These are phyloP conservation scores for Caerostris darwini DNA, from an alignment of 1,140 invertebrate genomes.

Conservation along the genomic window DNA sequence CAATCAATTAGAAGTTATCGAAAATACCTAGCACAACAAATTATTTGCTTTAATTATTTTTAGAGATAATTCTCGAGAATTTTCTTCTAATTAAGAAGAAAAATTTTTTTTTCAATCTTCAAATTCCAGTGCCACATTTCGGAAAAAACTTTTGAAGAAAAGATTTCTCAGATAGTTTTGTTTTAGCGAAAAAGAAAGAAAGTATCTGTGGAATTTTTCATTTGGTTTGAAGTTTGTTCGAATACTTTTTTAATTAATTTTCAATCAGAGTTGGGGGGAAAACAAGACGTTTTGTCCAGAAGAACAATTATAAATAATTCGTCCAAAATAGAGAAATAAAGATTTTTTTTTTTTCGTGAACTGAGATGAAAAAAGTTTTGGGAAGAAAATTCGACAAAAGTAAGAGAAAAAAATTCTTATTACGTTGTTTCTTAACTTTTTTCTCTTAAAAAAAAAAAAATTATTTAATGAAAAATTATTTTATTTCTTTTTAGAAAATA, in stretches of 20 bases:
- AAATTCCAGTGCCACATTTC: neutral
- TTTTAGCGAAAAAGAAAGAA: neutral
- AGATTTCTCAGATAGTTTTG: neutral
- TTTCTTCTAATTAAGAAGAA: neutral
- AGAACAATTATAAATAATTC: neutral
- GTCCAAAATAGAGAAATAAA: neutral
- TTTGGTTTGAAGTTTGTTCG: neutral
- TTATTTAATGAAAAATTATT: too few relatives aligned
- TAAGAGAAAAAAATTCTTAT: neutral
- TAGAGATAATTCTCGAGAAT: neutral
- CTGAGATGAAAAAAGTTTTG: neutral
- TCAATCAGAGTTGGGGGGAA: neutral
- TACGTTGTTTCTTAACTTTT: too few relatives aligned
- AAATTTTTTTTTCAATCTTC: neutral
- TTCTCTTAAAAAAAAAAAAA: neutral
- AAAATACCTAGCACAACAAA: too few relatives aligned
- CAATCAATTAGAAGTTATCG: too few relatives aligned
- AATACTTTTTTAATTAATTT: constrained; percentile 20
- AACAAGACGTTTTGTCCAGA: neutral
- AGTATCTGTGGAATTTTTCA: constrained; percentile 28
- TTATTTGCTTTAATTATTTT: neutral
- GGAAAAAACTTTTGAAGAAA: neutral
- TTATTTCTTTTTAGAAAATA: too few relatives aligned
- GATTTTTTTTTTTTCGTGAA: neutral
- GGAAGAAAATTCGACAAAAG: neutral